Evolutionary conservation across 2,888 invertebrate species (phyloP), one percentile per base, ranked within the genome.

Genomic region (Idaea biselata): DNA sequence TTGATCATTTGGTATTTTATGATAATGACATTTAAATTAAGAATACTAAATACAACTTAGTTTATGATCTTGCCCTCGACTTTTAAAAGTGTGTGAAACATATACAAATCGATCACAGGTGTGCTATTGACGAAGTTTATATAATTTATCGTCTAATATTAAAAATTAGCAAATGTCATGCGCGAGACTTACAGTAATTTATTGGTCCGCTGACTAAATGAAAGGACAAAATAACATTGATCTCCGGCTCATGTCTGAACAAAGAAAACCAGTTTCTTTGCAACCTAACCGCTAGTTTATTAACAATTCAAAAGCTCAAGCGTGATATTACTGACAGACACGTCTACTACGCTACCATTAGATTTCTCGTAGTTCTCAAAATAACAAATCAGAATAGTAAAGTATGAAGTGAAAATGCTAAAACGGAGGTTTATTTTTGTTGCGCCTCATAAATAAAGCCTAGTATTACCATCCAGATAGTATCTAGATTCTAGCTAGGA

Each of bases 11-110:
- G 44, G 44, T 14, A 44, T 44, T 8, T 44, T 44, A 44, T 44
- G 44, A 44, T 55, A 58, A 58, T 58, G 55, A 44, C 44, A 55
- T 54, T 14, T 60, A 32, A 25, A 60, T 63, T 16, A 18, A 32
- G 63, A n/a, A 57, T 60, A 60, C 58, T 58, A 16, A 58, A 31
- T 25, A 25, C 25, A 3, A 25, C 5, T 62, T 55, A 55, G 57
- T 62, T 62, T 62, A 59, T 44, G 56, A 62, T 44, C 14, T 62
- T 62, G 62, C 31, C 59, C 62, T 62, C 59, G 62, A 57, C 18
- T 16, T 54, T 18, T 33, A 58, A 54, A 31, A 25, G 44, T 58
- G 58, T 61, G 58, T 58, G 32, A 61, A 58, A 31, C 56, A 44
- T 54, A 17, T 18, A 59, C 16, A 60, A 58, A 61, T 57, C 58